Base-by-base conservation (phyloP, 2,888 invertebrate genomes). In the Tetropium fuscum region DNA sequence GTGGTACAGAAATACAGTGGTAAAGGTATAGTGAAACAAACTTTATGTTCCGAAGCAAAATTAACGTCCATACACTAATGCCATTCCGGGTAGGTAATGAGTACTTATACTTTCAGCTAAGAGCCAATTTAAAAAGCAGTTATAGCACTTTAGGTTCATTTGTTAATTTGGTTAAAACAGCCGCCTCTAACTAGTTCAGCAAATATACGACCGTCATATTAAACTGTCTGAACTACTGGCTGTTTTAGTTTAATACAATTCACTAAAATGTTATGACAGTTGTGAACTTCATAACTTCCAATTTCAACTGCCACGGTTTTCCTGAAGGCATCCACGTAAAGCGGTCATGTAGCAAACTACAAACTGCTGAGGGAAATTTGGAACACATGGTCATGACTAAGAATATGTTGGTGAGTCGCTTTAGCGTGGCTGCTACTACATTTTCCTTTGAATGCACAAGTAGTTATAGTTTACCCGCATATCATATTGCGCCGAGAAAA, bases 211-310 rank as follows among this genome's bases (percentile, higher is more conserved):
- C 47, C 40, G 54, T 51, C 32, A 55, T 51, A 56, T 62, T 58
- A 51, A 38, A 51, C 38, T 40, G 51, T 11, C 51, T 18, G 45
- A 41, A 51, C 45, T 51, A 22, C 45, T 41, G 55, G 49, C 55
- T 56, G 56, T 60, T 48, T 47, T 45, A 53, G 53, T 63, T 60
- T 59, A 58, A 55, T 61, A 56, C 47, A 38, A 43, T 62, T 55
- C 25, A 47, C 40, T 54, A 53, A 61, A 59, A 66, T 62, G 63
- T 64, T 64, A 62, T 66, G 63, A 66, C 66, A 66, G 60, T 62
- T 62, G 55, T 49, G 54, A 58, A 61, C 53, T 47, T 53, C 48
- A 44, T 36, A 53, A 56, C 49, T 53, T 56, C 53, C 11, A 43
- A 56, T 60, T 56, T 53, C 38, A 51, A 54, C 27, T 13, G 22